These are phyloP conservation scores for Pandemis heparana DNA, from an alignment of 2,888 invertebrate species.

Conservation along the genomic window DNA sequence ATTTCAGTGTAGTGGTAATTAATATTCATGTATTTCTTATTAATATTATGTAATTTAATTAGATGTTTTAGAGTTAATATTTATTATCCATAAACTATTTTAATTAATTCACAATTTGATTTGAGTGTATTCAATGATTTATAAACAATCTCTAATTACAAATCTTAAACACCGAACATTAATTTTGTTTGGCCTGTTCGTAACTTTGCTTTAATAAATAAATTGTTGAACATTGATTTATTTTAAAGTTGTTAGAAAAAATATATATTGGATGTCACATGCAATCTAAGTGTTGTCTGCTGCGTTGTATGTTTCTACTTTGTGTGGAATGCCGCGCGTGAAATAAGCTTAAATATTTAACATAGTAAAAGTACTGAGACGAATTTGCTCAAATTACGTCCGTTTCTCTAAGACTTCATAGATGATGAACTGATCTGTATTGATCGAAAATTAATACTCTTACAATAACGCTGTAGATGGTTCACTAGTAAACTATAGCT, in stretches of 20 bases:
- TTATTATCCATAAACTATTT: neutral
- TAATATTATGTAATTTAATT: conserved; percentile 17
- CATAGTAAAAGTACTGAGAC: too few species aligned
- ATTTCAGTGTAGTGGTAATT: conserved; percentile 23
- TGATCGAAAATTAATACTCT: too few species aligned
- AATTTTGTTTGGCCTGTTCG: neutral
- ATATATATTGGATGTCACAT: neutral
- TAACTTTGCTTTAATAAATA: neutral
- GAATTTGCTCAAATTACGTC: too few species aligned
- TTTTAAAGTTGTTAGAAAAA: neutral
- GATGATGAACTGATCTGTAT: too few species aligned
- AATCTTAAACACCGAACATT: neutral
- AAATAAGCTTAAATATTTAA: neutral
- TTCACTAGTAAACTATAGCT: too few species aligned
- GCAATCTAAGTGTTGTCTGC: neutral
- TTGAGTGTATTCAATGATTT: neutral
- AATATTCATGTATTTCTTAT: conserved; percentile 13
- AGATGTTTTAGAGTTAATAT: conserved; percentile 13
- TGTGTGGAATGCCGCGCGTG: neutral
- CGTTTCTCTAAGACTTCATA: too few species aligned
- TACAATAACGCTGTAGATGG: too few species aligned
- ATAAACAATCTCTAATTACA: neutral
- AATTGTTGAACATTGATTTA: neutral
- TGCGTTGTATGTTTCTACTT: neutral
- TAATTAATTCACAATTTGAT: neutral